Conservation (phyloP, 2,888 invertebrate species). For the Drosophila testacea region DNA sequence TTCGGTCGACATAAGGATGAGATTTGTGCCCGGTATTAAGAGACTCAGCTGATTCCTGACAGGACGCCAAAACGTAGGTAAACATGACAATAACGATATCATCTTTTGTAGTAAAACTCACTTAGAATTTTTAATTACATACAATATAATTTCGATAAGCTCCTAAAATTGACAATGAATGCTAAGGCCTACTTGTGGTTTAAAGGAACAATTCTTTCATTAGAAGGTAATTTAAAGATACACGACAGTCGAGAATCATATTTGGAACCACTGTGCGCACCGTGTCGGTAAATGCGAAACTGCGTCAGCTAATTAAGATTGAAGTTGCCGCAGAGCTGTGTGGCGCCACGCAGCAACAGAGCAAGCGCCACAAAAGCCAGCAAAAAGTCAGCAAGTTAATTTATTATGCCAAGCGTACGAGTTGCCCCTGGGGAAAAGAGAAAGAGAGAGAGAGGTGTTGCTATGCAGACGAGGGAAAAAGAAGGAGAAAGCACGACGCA, state of each 20-base stretch:
- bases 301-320: constrained; percentile 78
- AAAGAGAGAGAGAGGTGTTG: not conserved
- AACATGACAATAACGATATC: not conserved
- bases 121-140: not conserved
- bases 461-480: not conserved
- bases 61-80: not conserved
- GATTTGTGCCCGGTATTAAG: not conserved
- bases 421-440: constrained; percentile 21
- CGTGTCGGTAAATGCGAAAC: constrained; percentile 59
- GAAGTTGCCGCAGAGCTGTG: constrained; percentile 67
- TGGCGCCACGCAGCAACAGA: constrained; percentile 30
- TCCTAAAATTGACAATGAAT: not conserved
- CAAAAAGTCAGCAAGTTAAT: constrained; percentile 58
- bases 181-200: not conserved
- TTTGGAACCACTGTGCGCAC: constrained; percentile 39
- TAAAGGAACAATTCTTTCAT: not conserved
- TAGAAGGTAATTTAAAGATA: too few species aligned
- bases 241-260: not conserved
- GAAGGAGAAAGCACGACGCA: not conserved
- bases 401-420: constrained; percentile 68
- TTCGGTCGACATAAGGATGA: not conserved
- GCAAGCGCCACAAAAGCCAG: constrained; percentile 20
- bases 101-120: not conserved
- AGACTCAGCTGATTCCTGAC: not conserved
- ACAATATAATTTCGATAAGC: constrained; percentile 1